Evolutionary conservation across 2,888 invertebrate genomes (phyloP), one percentile per base, ranked within the genome.

Genomic region (Camponotus fellah): DNA sequence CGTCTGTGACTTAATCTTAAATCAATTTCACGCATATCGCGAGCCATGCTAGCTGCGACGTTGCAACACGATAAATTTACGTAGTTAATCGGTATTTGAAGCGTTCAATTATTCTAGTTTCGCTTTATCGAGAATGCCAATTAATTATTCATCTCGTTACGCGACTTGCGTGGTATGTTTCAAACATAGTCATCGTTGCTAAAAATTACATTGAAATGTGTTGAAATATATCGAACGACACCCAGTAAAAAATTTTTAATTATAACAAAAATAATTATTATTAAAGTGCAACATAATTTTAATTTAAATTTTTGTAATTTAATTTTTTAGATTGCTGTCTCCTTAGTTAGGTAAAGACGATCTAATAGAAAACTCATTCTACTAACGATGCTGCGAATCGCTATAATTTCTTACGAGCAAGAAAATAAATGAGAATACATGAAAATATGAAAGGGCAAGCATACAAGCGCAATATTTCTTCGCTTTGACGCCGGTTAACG

Each of bases 1-100:
- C 77, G 58, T 34, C 43, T 32, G 76, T 80, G 82, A 66, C 56
- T 81, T 74, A 72, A 85, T 85, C 87, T 86, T 85, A 84, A 88
- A 88, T 88, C 87, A 88, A 88, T 88, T 88, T 88, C 88, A 87
- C 88, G 85, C 87, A 43, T 66, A 56, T 85, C 60, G 46, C 53
- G 34, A 43, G 46, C n/a, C 65, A 40, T 34, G 60, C 79, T 53
- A 43, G 40, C 0, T 14, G 12, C 62, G 56, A 32, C 26, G 10
- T 56, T 68, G 60, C 66, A 56, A 65, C 53, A 60, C 74, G 66
- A 58, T 84, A 62, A 84, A 82, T 82, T 84, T 26, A 58, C 75
- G 65, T 79, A 85, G 87, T 82, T 88, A 83, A 83, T 86, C 75
- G 81, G 56, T 71, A 81, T 58, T 82, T 69, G 43, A 66, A 66